Evolutionary conservation across 1,140 invertebrate genomes (phyloP).

Genomic region (Drosophila mauritiana): DNA sequence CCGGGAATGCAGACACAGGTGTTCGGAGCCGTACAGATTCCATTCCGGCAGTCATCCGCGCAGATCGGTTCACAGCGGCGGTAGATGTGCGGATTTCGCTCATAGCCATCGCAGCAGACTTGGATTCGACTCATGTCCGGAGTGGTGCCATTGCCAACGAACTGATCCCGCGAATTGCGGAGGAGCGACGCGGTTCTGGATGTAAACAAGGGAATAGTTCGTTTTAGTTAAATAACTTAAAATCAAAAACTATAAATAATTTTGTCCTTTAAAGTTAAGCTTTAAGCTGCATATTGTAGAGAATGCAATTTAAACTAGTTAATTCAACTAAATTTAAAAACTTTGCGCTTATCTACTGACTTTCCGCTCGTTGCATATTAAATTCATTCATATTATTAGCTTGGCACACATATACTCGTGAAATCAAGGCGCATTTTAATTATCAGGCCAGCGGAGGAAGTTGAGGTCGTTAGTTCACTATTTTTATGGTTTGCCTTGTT

Average conservation of each 20-base stretch:
- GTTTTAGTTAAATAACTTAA: no score
- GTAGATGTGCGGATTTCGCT: constrained; percentile 86
- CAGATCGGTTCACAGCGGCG: constrained; percentile 86
- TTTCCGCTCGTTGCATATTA: constrained; percentile 11
- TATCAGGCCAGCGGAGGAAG: constrained; percentile 73
- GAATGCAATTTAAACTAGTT: not conserved
- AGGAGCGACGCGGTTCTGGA: constrained; percentile 76
- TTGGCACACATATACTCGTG: constrained; percentile 25
- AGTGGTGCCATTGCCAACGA: constrained; percentile 86
- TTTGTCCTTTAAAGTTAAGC: no score
- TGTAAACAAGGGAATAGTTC: no score
- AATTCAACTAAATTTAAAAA: not conserved
- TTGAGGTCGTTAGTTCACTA: constrained; percentile 68
- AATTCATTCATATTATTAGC: constrained; percentile 13
- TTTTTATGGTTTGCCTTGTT: constrained; percentile 47
- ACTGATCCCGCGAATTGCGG: constrained; percentile 82
- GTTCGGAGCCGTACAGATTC: constrained; percentile 87
- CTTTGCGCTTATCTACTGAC: not conserved
- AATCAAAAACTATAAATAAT: no score
- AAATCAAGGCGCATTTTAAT: constrained; percentile 58
- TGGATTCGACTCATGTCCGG: constrained; percentile 87
- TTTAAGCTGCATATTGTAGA: not conserved
- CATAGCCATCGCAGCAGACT: constrained; percentile 88
- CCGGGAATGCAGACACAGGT: constrained; percentile 87
- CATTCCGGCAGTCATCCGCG: constrained; percentile 86